These are phyloP conservation scores for Apantesis nais DNA, from an alignment of 2,888 invertebrate species.

Conservation along the genomic window DNA sequence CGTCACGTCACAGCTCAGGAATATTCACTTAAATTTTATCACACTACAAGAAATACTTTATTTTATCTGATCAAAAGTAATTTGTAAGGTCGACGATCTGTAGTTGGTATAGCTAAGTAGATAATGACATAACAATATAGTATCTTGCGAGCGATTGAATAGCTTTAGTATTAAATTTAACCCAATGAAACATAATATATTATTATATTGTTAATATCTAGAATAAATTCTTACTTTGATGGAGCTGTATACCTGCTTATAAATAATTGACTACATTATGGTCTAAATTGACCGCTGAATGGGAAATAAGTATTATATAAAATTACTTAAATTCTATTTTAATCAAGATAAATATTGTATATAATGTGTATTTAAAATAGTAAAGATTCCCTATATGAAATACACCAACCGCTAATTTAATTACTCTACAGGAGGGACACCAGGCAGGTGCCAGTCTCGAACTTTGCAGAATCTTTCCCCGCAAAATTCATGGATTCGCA, in stretches of 20 bases:
- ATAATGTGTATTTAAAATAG: conserved; percentile 7
- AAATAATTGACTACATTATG: no score
- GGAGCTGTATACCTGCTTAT: background rate
- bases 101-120: no score
- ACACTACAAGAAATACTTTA: no score
- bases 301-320: background rate
- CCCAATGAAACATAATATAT: no score
- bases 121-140: no score
- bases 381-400: background rate
- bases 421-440: conserved; percentile 82
- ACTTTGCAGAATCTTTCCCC: conserved; percentile 23
- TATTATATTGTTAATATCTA: no score
- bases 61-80: background rate
- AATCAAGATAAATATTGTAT: no score
- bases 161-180: no score
- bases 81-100: no score
- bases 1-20: background rate
- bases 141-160: no score
- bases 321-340: no score
- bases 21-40: background rate
- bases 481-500: conserved; percentile 82
- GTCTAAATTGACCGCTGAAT: no score
- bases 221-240: background rate
- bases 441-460: conserved; percentile 67
- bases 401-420: background rate